These are phyloP conservation scores for Panurus biarmicus DNA, from an alignment of 2,113 vertebrate genomes.

Conservation along the genomic window DNA sequence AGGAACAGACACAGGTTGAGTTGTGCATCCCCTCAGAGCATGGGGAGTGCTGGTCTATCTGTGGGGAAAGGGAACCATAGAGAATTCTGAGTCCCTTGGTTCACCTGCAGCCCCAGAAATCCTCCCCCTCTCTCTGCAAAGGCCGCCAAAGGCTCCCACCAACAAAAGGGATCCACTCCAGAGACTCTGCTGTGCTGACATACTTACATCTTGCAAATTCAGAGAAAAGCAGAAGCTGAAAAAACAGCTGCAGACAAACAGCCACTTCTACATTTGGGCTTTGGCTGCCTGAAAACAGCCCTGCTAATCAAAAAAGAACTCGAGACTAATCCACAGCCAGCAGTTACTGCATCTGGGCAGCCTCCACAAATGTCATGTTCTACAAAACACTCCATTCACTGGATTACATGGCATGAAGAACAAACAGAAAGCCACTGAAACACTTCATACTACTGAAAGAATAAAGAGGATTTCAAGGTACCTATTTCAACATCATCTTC, in stretches of 20 bases:
- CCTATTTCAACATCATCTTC: no score
- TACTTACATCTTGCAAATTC: background rate
- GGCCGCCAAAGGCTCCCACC: background rate
- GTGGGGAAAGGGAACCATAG: background rate
- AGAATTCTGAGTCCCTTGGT: background rate
- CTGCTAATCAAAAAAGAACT: background rate
- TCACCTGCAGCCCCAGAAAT: background rate
- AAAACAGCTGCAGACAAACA: background rate
- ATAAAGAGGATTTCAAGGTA: slow-evolving; percentile 34
- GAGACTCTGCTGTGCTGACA: background rate
- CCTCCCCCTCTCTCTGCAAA: background rate
- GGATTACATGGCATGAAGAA: background rate
- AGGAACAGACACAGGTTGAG: background rate
- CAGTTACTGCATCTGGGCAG: background rate
- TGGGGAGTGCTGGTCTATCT: background rate
- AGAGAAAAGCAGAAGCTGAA: background rate
- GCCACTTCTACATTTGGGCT: background rate
- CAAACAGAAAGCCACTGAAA: background rate
- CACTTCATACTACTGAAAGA: background rate
- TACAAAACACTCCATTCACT: background rate
- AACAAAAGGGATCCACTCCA: background rate
- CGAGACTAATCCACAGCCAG: background rate
- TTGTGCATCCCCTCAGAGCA: background rate
- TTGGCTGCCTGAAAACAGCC: background rate
- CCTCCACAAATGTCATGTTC: background rate